phyloP scores from a whole-genome alignment of 2,797 vertebrate species.

The Lacerta agilis region DNA sequence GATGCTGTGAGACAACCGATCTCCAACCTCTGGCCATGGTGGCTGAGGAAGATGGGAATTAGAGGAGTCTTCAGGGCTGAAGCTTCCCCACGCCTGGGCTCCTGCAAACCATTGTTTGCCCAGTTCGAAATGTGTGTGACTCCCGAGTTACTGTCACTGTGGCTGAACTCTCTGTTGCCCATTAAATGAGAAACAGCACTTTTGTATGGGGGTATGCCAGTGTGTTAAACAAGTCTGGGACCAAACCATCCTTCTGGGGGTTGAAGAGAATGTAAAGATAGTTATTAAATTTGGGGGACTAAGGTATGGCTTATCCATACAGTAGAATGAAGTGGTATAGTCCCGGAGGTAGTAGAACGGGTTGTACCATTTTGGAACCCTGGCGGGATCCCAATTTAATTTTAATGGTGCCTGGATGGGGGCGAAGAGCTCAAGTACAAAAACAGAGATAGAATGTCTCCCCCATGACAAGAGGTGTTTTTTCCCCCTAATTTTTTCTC shows the following conservation, averaged over 20 bases:
- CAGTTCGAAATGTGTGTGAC: background rate
- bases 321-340: background rate
- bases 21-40: no score
- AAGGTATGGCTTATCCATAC: background rate
- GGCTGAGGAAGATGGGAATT: no score
- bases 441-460: background rate
- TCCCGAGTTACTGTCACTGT: background rate
- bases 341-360: background rate
- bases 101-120: background rate
- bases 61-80: no score
- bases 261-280: background rate
- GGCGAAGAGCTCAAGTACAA: background rate
- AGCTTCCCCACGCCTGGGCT: no score
- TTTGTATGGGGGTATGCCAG: fast-evolving
- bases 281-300: background rate
- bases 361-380: background rate
- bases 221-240: background rate
- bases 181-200: background rate
- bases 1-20: background rate
- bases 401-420: background rate
- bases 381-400: background rate
- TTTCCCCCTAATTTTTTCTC: background rate
- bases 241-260: background rate
- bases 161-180: background rate
- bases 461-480: no score